Evolutionary conservation across 2,888 invertebrate genomes (phyloP), one percentile per base, ranked within the genome.

Genomic region (Polia nebulosa): DNA sequence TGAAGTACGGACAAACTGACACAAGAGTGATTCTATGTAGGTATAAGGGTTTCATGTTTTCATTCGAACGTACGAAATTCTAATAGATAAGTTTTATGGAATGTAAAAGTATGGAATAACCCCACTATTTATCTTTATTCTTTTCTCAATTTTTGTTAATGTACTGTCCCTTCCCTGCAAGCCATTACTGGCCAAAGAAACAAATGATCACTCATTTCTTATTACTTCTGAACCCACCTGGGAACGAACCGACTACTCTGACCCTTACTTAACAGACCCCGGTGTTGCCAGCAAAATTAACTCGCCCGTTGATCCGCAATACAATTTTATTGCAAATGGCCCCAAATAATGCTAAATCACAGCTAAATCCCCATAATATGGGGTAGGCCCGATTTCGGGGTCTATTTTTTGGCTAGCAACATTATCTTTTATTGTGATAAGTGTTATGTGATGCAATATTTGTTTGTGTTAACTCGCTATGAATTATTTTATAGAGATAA

Each of bases 271-370:
- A 80, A 39, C 77, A 69, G 77, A 80, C 83, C 88, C 83, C 84
- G 67, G 82, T 83, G 84, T 83, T 86, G 85, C 90, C 87, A 88
- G 80, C 87, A 80, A 90, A 92, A 94, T 94, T 92, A 94, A 91
- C 92, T 88, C 76, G 82, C 83, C 76, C 80, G 78, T 85, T 89
- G 87, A 92, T 91, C 92, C 93, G 87, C 91, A 89, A 89, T 91
- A 90, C 90, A 88, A 88, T 93, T 92, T 93, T 94, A 94, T 93
- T 93, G 94, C 93, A 89, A 92, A 93, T 89, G 90, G 91, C 85
- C 72, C 80, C 87, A 85, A 89, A 91, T 93, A 93, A 93, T 92
- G 91, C 88, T 93, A 94, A 92, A 94, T 94, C 93, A 93, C 89
- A 80, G 68, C 84, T 86, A 93, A 94, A 92, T 90, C 93, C 93